Base-by-base conservation (phyloP, 2,797 vertebrate genomes). In the Tapirus indicus region DNA sequence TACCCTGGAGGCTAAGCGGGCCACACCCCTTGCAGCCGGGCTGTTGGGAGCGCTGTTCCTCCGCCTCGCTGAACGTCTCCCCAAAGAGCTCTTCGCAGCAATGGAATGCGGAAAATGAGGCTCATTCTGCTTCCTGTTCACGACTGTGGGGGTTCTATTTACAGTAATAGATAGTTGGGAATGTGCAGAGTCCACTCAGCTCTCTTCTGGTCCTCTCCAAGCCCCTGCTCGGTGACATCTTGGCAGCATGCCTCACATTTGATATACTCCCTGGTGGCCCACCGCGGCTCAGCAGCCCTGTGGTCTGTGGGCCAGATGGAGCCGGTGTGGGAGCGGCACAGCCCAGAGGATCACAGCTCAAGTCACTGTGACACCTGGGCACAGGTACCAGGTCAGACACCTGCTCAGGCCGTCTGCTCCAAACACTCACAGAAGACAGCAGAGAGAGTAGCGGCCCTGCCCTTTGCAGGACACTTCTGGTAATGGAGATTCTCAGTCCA, bases 1-100 rank as follows among this genome's bases (percentile, higher is more conserved):
- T 64, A 66, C 23, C 41, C 60, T 14, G 1, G 6, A 41, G 66
- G 32, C 44, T 64, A 41, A 58, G 35, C 29, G 10, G n/a, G 3
- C 16, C 10, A 0, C 0, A 0, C 44, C 32, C 58, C n/a, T 62
- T 11, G 2, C 23, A 68, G 49, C 79, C 25, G 75, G 17, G 41
- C 29, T 80, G 44, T 27, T 35, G 60, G 54, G 7, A 93, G 27
- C 25, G 4, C 64, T 25, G 0, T 88, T 78, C 35, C 6, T 62
- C 44, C 17, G 78, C 29, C 71, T 93, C 66, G 11, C 41, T 32
- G 21, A 68, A 47, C 7, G 2, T 77, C n/a, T 94, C 92, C 90
- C 91, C 21, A 35, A 29, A 95, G 80, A 92, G 58, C 77, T 79
- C 64, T 96, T 94, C 21, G n/a, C 68, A 93, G 89, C 68, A 78